Evolutionary conservation across 1,140 invertebrate genomes (phyloP).

Genomic region (Spodoptera litura): DNA sequence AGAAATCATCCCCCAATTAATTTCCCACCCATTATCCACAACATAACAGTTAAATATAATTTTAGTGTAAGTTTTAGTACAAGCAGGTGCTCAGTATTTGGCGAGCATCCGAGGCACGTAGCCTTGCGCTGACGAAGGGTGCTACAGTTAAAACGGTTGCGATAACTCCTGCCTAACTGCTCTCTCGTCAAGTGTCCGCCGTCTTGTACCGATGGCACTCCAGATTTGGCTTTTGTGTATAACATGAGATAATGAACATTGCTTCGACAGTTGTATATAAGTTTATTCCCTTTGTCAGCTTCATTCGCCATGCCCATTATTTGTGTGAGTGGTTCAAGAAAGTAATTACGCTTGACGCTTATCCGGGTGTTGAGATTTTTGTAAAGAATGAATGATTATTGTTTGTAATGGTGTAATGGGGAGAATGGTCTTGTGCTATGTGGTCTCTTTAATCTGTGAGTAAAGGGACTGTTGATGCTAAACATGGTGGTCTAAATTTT

Average conservation of each 20-base stretch:
- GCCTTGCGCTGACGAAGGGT: slow-evolving; percentile 52
- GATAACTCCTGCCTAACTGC: slow-evolving; percentile 59
- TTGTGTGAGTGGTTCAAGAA: neutral
- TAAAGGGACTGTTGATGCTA: no score
- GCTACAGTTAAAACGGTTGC: slow-evolving; percentile 50
- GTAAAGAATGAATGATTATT: neutral
- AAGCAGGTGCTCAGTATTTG: slow-evolving; percentile 48
- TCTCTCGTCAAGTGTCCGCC: slow-evolving; percentile 49
- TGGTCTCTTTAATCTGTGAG: no score
- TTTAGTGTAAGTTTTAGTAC: slow-evolving; percentile 29
- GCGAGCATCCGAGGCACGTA: slow-evolving; percentile 61
- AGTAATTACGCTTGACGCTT: slow-evolving; percentile 7
- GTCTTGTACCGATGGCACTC: slow-evolving; percentile 51
- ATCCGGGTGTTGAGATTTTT: neutral
- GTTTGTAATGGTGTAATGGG: no score
- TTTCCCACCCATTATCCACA: neutral
- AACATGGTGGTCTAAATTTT: no score
- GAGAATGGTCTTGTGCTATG: no score
- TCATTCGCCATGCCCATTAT: neutral
- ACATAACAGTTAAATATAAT: slow-evolving; percentile 46
- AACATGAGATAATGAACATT: slow-evolving; percentile 40
- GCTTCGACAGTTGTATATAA: neutral
- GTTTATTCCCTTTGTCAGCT: slow-evolving; percentile 24
- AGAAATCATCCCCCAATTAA: neutral
- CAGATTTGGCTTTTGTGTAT: slow-evolving; percentile 54